Evolutionary conservation across 2,113 vertebrate species (phyloP).

Genomic region (Actenoides hombroni): DNA sequence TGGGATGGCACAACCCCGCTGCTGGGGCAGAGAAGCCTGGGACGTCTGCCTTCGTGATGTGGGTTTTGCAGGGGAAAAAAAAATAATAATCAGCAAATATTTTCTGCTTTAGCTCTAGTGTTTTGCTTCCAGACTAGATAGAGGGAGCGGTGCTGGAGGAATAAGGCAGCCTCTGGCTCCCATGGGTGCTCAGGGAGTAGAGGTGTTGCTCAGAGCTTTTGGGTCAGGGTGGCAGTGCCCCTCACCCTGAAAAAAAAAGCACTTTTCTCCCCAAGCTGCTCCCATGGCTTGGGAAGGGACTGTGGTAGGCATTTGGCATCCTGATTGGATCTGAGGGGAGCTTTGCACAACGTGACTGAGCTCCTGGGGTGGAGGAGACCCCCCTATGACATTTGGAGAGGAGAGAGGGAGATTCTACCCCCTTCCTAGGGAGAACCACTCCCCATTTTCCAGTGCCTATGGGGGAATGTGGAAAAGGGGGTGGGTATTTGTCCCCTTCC

Average conservation of each 20-base stretch:
- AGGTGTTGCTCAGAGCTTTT: not conserved
- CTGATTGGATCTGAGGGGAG: accelerated
- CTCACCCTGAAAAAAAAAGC: not conserved
- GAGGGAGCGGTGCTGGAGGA: accelerated
- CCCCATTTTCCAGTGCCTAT: not conserved
- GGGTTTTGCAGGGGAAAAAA: not conserved
- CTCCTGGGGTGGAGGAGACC: not conserved
- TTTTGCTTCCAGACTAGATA: not conserved
- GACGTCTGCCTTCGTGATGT: accelerated
- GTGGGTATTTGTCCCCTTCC: not conserved
- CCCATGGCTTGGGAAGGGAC: accelerated
- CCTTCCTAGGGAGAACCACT: not conserved
- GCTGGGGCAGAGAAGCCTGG: not conserved
- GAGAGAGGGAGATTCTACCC: not conserved
- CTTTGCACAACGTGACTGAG: not conserved
- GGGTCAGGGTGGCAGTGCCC: not conserved
- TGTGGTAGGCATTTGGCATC: accelerated
- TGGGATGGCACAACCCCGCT: not conserved
- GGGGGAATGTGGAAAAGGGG: not conserved
- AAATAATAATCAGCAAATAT: not conserved
- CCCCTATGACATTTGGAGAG: not conserved
- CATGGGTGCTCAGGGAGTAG: not conserved
- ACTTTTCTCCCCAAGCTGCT: not conserved
- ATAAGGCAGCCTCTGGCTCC: not conserved
- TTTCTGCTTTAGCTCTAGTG: not conserved